phyloP scores from a whole-genome alignment of 2,888 invertebrate species.

The Drosophila bunnanda region DNA sequence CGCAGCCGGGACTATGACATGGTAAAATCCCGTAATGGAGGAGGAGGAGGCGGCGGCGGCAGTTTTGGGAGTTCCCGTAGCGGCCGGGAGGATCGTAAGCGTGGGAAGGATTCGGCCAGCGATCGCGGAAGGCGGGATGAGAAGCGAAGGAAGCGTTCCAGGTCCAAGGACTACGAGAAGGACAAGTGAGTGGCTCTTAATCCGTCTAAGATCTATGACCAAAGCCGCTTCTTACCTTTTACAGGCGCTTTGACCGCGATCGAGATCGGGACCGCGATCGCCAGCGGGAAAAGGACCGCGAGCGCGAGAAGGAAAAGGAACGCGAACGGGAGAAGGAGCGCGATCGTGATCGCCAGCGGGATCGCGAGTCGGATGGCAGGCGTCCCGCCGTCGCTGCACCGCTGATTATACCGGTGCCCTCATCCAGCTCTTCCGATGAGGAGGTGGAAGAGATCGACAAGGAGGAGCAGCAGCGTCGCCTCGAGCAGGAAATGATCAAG shows the following conservation, averaged over 20 bases:
- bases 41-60: conserved; percentile 56
- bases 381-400: conserved; percentile 85
- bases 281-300: conserved; percentile 85
- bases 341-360: conserved; percentile 85
- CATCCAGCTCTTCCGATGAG: conserved; percentile 72
- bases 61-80: conserved; percentile 50
- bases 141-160: conserved; percentile 81
- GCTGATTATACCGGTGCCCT: conserved; percentile 65
- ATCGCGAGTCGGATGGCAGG: conserved; percentile 77
- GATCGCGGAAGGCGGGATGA: conserved; percentile 75
- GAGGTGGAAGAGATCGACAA: conserved; percentile 86
- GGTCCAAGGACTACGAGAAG: conserved; percentile 80
- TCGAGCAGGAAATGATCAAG: conserved; percentile 98
- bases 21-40: conserved; percentile 74
- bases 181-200: conserved; percentile 64
- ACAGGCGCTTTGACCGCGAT: conserved; percentile 68
- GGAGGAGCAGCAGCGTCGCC: conserved; percentile 94
- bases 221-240: neutral
- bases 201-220: neutral
- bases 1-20: conserved; percentile 65
- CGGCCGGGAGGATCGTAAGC: conserved; percentile 78
- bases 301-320: conserved; percentile 77
- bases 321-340: conserved; percentile 65
- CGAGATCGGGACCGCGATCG: conserved; percentile 65
- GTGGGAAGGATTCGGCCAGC: conserved; percentile 65